Base-by-base conservation (phyloP, 2,797 vertebrate genomes). In the Petrocephalus schoutedeni region DNA sequence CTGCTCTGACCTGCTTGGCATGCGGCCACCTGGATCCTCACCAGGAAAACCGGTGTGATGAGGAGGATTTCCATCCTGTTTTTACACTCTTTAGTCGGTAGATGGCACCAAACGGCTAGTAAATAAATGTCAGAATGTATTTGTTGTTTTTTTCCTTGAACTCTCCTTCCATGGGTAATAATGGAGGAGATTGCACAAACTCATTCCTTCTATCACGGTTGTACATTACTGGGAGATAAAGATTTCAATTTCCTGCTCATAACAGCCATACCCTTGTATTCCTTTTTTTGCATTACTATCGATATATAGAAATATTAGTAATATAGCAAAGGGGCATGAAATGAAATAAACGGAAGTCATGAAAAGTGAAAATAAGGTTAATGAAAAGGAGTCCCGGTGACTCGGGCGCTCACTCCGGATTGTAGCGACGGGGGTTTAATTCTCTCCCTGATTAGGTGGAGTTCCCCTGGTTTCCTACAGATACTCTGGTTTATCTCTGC, bases 201-300 rank as follows among this genome's bases (percentile, higher is more conserved):
- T n/a, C n/a, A 86, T 58, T 58, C 84, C 8, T 58, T 86, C 28
- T 53, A 57, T 36, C 19, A 41, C 14, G 57, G 28, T 21, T 86
- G 28, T 86, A 41, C 54, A 16, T 56, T 85, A n/a, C 54, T 10
- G 32, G 85, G 36, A 86, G 85, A 59, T 86, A 59, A 58, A 61
- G n/a, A 61, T 36, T 86, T n/a, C 32, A 59, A 86, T 86, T 86
- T 86, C 85, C 85, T 59, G 4, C 59, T 86, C 32, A 59, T 59
- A 86, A 58, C 57, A 23, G 54, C 23, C 51, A 84, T 53, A 54
- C 51, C 3, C 21, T 21, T 23, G 49, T 23, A 51, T 56, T 84
- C 21, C 4, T 54, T 6, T 28, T 49, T 28, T 84, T 84, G 82
- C 51, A 56, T 54, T n/a, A 54, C 41, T 80, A 80, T 80, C 41